Percentiles rank a stretch among this genome's conserved stretches.
These are phyloP conservation scores for Pachypeltis micranthus DNA, from an alignment of 1,140 invertebrate genomes.

Conservation along the genomic window DNA sequence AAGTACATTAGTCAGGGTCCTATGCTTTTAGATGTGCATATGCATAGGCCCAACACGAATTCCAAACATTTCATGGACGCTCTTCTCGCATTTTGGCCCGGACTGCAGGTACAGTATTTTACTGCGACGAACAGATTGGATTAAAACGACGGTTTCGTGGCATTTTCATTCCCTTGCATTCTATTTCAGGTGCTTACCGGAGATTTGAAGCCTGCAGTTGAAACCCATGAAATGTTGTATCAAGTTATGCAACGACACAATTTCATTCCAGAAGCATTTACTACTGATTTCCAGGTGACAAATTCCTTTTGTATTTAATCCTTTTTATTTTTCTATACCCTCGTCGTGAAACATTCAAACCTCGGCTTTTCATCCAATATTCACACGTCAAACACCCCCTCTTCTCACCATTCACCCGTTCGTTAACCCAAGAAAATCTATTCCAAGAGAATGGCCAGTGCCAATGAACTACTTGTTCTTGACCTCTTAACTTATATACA, in stretches of 20 bases:
- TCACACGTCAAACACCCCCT: too few relatives aligned
- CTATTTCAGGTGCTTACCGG: slow-evolving; percentile 64
- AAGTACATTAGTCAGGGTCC: slow-evolving; percentile 94
- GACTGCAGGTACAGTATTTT: slow-evolving; percentile 88
- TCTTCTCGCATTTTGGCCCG: slow-evolving; percentile 94
- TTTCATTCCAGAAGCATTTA: slow-evolving; percentile 96
- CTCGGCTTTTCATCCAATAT: too few relatives aligned
- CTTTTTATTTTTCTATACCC: too few relatives aligned
- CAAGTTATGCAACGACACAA: slow-evolving; percentile 94
- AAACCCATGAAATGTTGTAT: slow-evolving; percentile 94
- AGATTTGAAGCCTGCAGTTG: slow-evolving; percentile 89
- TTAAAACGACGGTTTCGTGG: too few relatives aligned
- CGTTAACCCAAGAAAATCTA: too few relatives aligned
- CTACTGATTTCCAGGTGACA: slow-evolving; percentile 76
- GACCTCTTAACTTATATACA: too few relatives aligned
- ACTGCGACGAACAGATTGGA: too few relatives aligned
- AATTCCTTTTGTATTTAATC: too few relatives aligned
- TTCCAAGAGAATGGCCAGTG: too few relatives aligned
- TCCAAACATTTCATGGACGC: slow-evolving; percentile 97
- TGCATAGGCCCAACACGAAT: slow-evolving; percentile 92
- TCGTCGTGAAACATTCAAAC: too few relatives aligned
- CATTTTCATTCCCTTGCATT: slow-evolving; percentile 21
- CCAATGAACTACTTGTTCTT: too few relatives aligned
- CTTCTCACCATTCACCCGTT: too few relatives aligned
- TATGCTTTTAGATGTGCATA: slow-evolving; percentile 93